Evolutionary conservation across 2,888 invertebrate genomes (phyloP), one percentile per base, ranked within the genome.

Genomic region (Nomada hirtipes): DNA sequence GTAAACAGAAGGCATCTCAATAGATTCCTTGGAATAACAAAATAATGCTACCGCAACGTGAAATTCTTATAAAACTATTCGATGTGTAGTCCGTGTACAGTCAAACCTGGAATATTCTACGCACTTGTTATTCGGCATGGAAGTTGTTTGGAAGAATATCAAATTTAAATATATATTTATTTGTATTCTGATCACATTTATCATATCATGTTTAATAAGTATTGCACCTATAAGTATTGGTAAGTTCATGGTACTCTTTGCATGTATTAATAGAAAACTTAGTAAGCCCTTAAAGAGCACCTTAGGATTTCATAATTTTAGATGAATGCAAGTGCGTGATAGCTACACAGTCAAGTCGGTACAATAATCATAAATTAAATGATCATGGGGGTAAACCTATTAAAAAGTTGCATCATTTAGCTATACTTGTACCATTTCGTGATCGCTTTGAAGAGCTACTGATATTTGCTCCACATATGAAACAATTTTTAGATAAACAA

Each of bases 371-470:
- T 57, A 84, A 84, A 42, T 78, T 85, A 82, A 23, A 61, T 44
- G 76, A 20, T 65, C 73, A 71, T 42, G 67, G 57, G 29, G 61
- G 11, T 55, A 85, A 79, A 57, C 20, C 13, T 15, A 60, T 42
- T 23, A 79, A 83, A 47, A 87, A 80, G 76, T 84, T 77, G 2
- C 86, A 97, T 91, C 95, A 95, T 89, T 94, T 99, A 90, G 98
- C 98, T 64, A 95, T 99, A 76, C 94, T 99, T 82, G 98, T 99
- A 72, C 99, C 99, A 70, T 99, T 98, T 94, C 95, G 99, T 88
- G 98, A 99, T 93, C 95, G 99, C 82, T 98, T 99, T 93, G 98
- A 99, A 90, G 99, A 99, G 94, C 95, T 99, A n/a, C 93, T 98
- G 74, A 96, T 96, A 88, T 99, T 99, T 94, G 97, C 96, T 15